Evolutionary conservation across 2,888 invertebrate genomes (phyloP), one percentile per base, ranked within the genome.

Genomic region (Chironomus riparius): DNA sequence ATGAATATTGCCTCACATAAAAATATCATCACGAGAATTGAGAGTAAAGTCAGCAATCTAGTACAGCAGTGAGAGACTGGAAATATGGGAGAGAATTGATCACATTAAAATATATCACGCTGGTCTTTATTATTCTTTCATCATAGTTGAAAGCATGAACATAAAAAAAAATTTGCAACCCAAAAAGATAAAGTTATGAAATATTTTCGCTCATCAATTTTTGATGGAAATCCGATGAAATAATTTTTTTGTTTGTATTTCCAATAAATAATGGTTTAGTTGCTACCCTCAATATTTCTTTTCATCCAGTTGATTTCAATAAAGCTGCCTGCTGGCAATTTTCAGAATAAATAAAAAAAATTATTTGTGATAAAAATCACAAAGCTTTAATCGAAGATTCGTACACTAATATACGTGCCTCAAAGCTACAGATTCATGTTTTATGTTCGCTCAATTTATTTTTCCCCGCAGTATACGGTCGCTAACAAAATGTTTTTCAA

Each of bases 371-470:
- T 21, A 68, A 50, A 71, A 48, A 48, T 71, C 71, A 50, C 71
- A 48, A 50, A 68, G 38, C 18, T 38, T 28, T 6, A 18, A 71
- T 24, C 13, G 13, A 7, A 65, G 65, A 21, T 21, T 13, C 13
- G 21, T 15, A 12, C 6, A 21, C 56, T 24, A 48, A 50, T 71
- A 56, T 71, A 48, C 71, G 71, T 71, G 71, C 56, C 71, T 71
- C 22, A 24, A 18, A 56, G 24, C 56, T 22, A 47, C n/a, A 28
- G 13, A 38, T 68, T 68, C 65, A 65, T 65, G 65, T 65, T 65
- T 65, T 65, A 65, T 65, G 10, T 65, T 65, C 65, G 65, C 65
- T 65, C 65, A 65, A 65, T 65, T 65, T 65, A 65, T 65, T 65
- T 65, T 24, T 12, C 56, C 56, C 56, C 56, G 15, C 56, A 56